Percentiles rank a stretch among this genome's conserved stretches.
phyloP scores from a whole-genome alignment of 1,140 invertebrate species.

The Cheumatopsyche charites region DNA sequence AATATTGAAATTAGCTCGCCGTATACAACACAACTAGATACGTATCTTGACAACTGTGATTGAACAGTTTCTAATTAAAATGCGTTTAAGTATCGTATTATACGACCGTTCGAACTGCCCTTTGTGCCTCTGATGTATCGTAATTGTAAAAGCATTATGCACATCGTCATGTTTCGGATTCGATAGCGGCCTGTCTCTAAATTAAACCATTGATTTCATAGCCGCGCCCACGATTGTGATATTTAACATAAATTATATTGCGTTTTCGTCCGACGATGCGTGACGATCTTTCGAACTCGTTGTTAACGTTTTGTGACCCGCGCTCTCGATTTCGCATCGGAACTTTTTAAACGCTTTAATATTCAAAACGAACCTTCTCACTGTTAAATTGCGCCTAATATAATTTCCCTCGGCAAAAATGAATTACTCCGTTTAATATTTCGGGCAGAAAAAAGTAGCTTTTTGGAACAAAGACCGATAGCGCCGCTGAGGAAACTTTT shows the following conservation, averaged over 20 bases:
- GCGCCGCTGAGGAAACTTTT: no score
- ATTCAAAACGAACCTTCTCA: not conserved
- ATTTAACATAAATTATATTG: constrained; percentile 47
- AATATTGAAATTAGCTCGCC: no score
- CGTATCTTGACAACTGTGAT: no score
- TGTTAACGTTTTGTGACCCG: not conserved
- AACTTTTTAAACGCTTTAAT: not conserved
- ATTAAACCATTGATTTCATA: constrained; percentile 46
- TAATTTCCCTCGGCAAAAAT: not conserved
- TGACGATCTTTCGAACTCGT: constrained; percentile 40
- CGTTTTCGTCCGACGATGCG: constrained; percentile 44
- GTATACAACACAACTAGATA: no score
- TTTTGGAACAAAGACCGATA: not conserved
- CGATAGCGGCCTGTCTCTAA: constrained; percentile 39
- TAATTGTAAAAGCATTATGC: not conserved
- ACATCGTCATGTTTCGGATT: constrained; percentile 20
- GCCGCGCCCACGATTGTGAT: constrained; percentile 45
- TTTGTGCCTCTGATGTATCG: not conserved
- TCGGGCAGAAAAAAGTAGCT: not conserved
- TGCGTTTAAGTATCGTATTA: no score
- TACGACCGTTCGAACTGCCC: no score
- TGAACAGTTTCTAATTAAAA: no score
- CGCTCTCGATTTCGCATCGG: not conserved
- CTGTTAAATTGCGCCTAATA: not conserved
- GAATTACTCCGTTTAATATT: constrained; percentile 3